phyloP scores from a whole-genome alignment of 2,797 vertebrate genomes.

The Ispidina picta region DNA sequence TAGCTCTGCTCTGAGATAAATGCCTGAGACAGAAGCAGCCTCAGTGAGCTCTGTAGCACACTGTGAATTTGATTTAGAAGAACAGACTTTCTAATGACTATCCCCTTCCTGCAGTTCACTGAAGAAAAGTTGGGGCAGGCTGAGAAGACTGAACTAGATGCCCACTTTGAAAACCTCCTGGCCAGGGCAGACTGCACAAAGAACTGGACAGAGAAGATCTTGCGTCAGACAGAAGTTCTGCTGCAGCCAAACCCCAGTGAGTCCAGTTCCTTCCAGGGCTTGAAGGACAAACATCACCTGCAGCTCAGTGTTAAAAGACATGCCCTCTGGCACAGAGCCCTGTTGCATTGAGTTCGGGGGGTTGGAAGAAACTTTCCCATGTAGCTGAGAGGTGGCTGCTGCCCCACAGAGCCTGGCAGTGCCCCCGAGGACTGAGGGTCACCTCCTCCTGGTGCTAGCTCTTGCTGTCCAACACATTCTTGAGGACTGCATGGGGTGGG shows the following conservation, averaged over 20 bases:
- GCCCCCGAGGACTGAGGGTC: neutral
- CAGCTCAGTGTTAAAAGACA: neutral
- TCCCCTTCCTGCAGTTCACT: conserved; percentile 83
- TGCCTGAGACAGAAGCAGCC: neutral
- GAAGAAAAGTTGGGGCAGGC: conserved; percentile 94
- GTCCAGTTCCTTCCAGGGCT: neutral
- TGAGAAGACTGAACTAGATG: conserved; percentile 92
- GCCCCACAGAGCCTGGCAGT: neutral
- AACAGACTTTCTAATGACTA: neutral
- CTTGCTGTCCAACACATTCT: neutral
- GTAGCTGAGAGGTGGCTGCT: neutral
- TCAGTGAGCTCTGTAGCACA: neutral
- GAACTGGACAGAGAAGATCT: conserved; percentile 93
- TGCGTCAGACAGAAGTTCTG: conserved; percentile 90
- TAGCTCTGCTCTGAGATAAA: neutral
- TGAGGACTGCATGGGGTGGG: neutral
- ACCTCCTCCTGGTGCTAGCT: neutral
- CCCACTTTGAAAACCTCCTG: conserved; percentile 91
- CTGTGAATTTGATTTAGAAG: neutral
- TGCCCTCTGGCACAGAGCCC: neutral
- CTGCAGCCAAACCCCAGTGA: conserved; percentile 96
- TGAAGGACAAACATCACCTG: neutral
- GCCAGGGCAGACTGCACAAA: conserved; percentile 92
- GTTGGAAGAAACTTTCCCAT: neutral
- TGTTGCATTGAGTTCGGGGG: neutral